A percentile compares a stretch with the other conserved stretches of the same genome.
Evolutionary conservation across 2,797 vertebrate genomes (phyloP).

Genomic region (Brachyalestes nurse): DNA sequence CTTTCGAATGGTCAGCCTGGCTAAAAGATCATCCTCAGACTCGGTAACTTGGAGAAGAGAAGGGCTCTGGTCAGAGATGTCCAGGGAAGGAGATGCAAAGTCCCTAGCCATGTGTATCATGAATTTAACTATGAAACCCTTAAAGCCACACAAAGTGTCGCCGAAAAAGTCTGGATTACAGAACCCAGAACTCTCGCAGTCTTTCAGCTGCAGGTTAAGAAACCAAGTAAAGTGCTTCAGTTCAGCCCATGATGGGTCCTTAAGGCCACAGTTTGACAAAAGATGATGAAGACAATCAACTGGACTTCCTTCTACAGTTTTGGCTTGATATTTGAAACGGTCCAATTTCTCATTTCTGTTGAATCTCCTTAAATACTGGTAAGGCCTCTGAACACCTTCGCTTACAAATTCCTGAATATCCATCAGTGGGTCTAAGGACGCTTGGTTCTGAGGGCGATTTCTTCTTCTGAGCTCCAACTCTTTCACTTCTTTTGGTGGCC

Average conservation of each 20-base stretch:
- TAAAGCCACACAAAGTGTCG: conserved; percentile 75
- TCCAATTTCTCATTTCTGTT: conserved; percentile 66
- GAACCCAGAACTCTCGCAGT: conserved; percentile 81
- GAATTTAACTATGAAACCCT: conserved; percentile 80
- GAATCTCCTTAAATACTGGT: conserved; percentile 77
- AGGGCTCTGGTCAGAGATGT: conserved; percentile 75
- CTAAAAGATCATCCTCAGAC: conserved; percentile 61
- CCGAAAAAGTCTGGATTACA: conserved; percentile 74
- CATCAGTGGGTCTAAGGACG: conserved; percentile 72
- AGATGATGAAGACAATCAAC: conserved; percentile 74
- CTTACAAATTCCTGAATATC: conserved; percentile 72
- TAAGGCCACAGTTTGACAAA: conserved; percentile 72
- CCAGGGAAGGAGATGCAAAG: conserved; percentile 80
- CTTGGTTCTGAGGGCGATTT: neutral
- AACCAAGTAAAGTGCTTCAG: conserved; percentile 82
- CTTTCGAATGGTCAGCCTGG: conserved; percentile 67
- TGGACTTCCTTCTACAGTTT: conserved; percentile 58
- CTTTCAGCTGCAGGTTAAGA: conserved; percentile 79
- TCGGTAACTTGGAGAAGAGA: conserved; percentile 19
- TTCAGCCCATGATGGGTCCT: conserved; percentile 82
- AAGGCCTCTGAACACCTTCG: conserved; percentile 79
- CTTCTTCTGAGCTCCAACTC: conserved; percentile 48
- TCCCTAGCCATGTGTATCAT: conserved; percentile 83
- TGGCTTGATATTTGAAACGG: conserved; percentile 67
- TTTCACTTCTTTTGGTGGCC: conserved; percentile 70